Evolutionary conservation across 2,888 invertebrate genomes (phyloP).

Genomic region (Toxonevra muliebris): DNA sequence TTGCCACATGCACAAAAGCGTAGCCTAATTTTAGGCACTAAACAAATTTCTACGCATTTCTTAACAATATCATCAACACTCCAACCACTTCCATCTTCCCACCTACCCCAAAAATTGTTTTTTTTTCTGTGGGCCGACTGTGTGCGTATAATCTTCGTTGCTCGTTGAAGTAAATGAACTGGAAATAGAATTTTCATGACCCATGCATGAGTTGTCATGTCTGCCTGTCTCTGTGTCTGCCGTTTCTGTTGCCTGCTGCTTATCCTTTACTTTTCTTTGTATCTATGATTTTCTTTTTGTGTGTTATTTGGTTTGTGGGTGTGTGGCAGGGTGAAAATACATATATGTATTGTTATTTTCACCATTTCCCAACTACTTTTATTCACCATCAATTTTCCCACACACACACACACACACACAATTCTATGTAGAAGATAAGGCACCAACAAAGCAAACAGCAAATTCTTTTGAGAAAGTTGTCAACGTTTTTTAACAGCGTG

Average conservation of each 20-base stretch:
- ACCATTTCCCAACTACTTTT: neutral
- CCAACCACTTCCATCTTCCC: too few relatives aligned
- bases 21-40: too few relatives aligned
- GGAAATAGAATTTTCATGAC: constrained; percentile 21
- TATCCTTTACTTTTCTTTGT: neutral
- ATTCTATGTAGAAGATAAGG: constrained; percentile 24
- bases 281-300: neutral
- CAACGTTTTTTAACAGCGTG: constrained; percentile 46
- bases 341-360: neutral
- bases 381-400: neutral
- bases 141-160: neutral
- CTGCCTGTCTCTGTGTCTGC: too few relatives aligned
- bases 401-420: neutral
- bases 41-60: neutral
- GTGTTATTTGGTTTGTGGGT: neutral
- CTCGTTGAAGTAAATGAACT: constrained; percentile 40
- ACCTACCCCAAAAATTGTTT: too few relatives aligned
- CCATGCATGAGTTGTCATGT: neutral
- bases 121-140: neutral
- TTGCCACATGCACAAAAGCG: too few relatives aligned
- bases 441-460: constrained; percentile 32
- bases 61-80: neutral
- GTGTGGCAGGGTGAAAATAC: neutral
- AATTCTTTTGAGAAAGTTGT: constrained; percentile 51
- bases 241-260: neutral